Conservation (phyloP, 2,113 vertebrate genomes). For the Ageneiosus marmoratus region DNA sequence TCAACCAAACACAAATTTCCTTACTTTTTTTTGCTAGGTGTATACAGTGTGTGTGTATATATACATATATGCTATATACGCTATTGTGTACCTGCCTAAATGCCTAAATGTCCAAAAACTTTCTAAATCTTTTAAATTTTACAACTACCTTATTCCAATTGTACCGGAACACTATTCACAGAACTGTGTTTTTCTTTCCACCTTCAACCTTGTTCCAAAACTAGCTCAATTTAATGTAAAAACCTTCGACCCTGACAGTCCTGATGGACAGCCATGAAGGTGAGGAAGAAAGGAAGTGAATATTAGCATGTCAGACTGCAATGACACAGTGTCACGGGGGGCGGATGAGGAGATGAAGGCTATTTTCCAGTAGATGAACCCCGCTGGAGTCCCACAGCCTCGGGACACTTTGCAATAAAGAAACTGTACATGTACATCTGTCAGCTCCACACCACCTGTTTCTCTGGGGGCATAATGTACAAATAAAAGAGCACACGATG, state of each 20-base stretch:
- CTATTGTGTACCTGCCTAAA: too few relatives aligned
- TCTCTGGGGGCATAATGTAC: constrained; percentile 1
- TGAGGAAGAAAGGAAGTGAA: constrained; percentile 1
- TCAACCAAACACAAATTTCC: too few relatives aligned
- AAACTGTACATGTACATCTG: not conserved
- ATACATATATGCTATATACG: too few relatives aligned
- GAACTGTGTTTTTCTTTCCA: too few relatives aligned
- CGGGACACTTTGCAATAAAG: constrained; percentile 45
- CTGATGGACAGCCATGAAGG: constrained; percentile 3
- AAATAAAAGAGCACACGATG: not conserved
- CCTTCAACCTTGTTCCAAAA: not conserved
- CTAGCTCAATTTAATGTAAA: not conserved
- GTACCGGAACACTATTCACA: too few relatives aligned
- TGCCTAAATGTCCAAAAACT: too few relatives aligned
- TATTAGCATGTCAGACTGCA: constrained; percentile 42
- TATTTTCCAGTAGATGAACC: constrained; percentile 59
- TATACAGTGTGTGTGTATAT: too few relatives aligned
- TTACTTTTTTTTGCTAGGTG: too few relatives aligned
- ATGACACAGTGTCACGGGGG: constrained; percentile 33
- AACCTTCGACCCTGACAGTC: not conserved
- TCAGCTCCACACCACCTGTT: not conserved
- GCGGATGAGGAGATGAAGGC: constrained; percentile 49
- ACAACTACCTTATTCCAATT: too few relatives aligned
- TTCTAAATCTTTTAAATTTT: too few relatives aligned
- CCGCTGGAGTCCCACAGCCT: constrained; percentile 34